phyloP scores from a whole-genome alignment of 1,140 invertebrate genomes.

The Cydia fagiglandana region DNA sequence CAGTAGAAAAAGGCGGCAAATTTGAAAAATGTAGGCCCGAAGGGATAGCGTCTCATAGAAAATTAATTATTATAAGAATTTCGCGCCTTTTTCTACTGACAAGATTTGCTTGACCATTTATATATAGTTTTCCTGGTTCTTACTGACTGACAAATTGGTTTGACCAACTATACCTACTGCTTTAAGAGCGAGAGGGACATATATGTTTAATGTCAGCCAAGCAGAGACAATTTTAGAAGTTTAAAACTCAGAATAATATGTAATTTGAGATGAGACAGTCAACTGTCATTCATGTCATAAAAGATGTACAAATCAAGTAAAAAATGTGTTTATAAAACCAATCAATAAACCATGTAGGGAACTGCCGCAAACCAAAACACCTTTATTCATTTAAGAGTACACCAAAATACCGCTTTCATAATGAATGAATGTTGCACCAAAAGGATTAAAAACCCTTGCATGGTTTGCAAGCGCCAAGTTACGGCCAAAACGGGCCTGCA shows the following conservation, averaged over 20 bases:
- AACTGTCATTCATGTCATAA: background rate
- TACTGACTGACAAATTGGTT: too few species aligned
- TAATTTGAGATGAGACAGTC: background rate
- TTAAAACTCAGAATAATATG: background rate
- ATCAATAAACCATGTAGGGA: background rate
- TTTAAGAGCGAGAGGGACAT: too few species aligned
- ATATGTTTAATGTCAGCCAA: background rate
- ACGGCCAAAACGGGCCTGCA: conserved; percentile 57
- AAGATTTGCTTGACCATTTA: too few species aligned
- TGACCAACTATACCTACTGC: too few species aligned
- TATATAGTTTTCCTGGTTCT: too few species aligned
- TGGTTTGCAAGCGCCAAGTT: conserved; percentile 59
- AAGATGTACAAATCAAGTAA: background rate
- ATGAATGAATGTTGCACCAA: background rate
- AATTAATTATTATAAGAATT: too few species aligned
- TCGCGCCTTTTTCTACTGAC: too few species aligned
- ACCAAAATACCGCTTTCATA: background rate
- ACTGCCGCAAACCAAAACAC: background rate
- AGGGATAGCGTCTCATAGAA: too few species aligned
- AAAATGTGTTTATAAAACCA: background rate
- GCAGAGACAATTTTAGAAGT: background rate
- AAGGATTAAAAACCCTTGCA: conserved; percentile 56
- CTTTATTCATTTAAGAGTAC: background rate
- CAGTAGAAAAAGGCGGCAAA: too few species aligned
- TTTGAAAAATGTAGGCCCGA: too few species aligned